A percentile compares a stretch with the other conserved stretches of the same genome.
Evolutionary conservation across 2,888 invertebrate species (phyloP).

Genomic region (Rhabditophanes sp.): DNA sequence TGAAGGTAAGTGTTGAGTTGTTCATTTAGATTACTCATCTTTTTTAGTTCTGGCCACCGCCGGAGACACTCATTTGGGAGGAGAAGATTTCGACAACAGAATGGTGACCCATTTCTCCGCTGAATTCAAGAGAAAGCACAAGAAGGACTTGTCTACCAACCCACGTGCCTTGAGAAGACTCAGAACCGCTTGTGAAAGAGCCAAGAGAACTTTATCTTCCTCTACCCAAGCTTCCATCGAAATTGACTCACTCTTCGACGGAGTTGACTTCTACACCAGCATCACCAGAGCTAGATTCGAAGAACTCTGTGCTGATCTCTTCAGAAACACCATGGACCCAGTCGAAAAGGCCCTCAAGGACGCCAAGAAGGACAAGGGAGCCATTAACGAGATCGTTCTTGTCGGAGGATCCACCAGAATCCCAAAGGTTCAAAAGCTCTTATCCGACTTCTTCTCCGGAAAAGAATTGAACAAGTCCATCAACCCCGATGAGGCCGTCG

Average conservation of each 20-base stretch:
- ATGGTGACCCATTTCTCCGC: conserved; percentile 45
- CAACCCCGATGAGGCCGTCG: conserved; percentile 96
- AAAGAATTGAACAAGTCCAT: conserved; percentile 57
- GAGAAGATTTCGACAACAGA: conserved; percentile 51
- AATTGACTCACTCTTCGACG: conserved; percentile 82
- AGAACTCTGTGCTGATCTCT: conserved; percentile 46
- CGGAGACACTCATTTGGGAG: conserved; percentile 24
- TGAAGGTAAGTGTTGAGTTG: too few species aligned
- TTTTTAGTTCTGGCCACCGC: conserved; percentile 15
- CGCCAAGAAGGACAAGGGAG: conserved; percentile 18
- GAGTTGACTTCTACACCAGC: conserved; percentile 83
- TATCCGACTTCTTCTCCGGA: conserved; percentile 69
- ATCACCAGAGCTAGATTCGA: conserved; percentile 89
- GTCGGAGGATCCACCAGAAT: conserved; percentile 74
- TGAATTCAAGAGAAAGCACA: conserved; percentile 54
- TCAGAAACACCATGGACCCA: conserved; percentile 54
- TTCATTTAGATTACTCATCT: too few species aligned
- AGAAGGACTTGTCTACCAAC: conserved; percentile 66
- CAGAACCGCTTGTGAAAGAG: conserved; percentile 66
- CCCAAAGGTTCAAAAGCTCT: conserved; percentile 59
- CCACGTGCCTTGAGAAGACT: conserved; percentile 73
- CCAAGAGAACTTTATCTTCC: conserved; percentile 54
- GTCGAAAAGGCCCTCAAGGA: conserved; percentile 69
- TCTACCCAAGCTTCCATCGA: conserved; percentile 52
- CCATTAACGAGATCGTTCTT: conserved; percentile 58